Base-by-base conservation (phyloP, 2,113 vertebrate genomes). In the Eretmochelys imbricata region DNA sequence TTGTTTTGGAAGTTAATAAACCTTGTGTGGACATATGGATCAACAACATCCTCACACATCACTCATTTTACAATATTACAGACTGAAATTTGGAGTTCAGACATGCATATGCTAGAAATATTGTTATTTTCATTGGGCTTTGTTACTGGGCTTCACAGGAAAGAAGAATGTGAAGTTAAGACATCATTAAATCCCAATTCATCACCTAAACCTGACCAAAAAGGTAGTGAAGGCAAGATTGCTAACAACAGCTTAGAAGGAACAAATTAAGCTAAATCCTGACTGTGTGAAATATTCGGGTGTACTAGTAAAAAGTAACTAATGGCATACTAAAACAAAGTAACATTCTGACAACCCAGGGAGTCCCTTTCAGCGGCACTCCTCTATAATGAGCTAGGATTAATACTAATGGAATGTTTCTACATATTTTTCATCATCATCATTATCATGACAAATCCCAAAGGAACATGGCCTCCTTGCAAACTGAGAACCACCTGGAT, bases 341-440 rank as follows among this genome's bases (percentile, higher is more conserved):
- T 13, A 8, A 50, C 17, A 5, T 0, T 0, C 2, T 6, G 69
- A 46, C 54, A 38, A 54, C 82, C 80, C 0, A 35, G 20, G 49
- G 31, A 22, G n/a, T 80, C 42, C 3, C 57, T 59, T 48, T 35
- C 29, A n/a, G 48, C 62, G 87, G 16, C 3, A 13, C 87, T 80
- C 54, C 51, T 25, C 3, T 10, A 11, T 10, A 62, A 51, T 1
- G 0, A 80, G 22, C 55, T n/a, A 25, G 84, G 46, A 88, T 50
- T 84, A 35, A 69, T 46, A 54, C 42, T 14, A 8, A 49, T 54
- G n/a, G 25, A 3, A 10, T 1, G 10, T 25, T 57, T 55, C 88
- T 42, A 48, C 3, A 3, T 9, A 69, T 69, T n/a, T 69, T 69
- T n/a, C 14, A 35, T 62, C 59, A 31, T 31, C 59, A 35, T 35